Percentiles rank a stretch among this genome's conserved stretches.
Conservation (phyloP, 53 echinoderm and acorn worm species). For the Astropecten irregularis region DNA sequence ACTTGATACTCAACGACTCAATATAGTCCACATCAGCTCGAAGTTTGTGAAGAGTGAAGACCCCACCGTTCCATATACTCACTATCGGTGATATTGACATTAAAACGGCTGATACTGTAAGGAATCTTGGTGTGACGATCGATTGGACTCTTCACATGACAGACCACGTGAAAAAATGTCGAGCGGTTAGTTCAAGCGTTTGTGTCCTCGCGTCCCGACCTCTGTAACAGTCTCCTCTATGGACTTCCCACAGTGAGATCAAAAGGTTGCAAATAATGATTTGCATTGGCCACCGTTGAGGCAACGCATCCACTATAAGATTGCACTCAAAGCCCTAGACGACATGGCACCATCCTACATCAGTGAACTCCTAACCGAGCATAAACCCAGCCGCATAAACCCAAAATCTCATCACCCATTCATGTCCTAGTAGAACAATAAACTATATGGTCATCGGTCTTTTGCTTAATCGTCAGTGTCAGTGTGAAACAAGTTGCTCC, state of each 20-base stretch:
- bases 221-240: slow-evolving; percentile 25
- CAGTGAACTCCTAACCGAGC: not conserved
- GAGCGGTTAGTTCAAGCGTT: not conserved
- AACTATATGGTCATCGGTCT: no score
- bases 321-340: not conserved
- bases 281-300: not conserved
- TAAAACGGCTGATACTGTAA: not conserved
- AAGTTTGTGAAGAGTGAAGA: slow-evolving; percentile 40
- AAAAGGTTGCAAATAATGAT: not conserved
- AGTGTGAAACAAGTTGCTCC: no score
- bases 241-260: not conserved
- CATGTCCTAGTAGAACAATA: not conserved
- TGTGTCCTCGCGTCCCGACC: no score
- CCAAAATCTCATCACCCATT: not conserved
- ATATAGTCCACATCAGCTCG: slow-evolving; percentile 41
- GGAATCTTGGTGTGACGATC: slow-evolving; percentile 24
- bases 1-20: slow-evolving; percentile 36
- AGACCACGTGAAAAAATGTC: slow-evolving; percentile 10
- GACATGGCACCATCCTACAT: slow-evolving; percentile 14
- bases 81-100: slow-evolving; percentile 21
- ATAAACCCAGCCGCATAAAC: no score
- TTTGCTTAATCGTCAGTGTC: no score
- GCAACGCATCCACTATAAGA: not conserved
- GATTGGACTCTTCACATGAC: not conserved
- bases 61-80: not conserved